Conservation (phyloP, 1,140 invertebrate species). For the Amyelois transitella region DNA sequence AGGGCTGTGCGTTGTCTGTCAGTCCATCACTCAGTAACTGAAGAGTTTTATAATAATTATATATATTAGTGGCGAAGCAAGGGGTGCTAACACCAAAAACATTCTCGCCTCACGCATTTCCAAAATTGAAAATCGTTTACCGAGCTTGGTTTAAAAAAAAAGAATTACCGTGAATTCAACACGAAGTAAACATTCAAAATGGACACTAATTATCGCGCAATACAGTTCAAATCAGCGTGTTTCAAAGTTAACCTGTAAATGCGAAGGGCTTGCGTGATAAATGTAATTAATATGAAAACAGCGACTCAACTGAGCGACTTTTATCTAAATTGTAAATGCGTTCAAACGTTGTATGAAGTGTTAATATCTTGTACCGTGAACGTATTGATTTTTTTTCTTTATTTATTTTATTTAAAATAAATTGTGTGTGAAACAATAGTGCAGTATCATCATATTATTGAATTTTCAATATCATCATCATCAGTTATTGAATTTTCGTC, state of each 20-base stretch:
- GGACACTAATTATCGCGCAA: not conserved
- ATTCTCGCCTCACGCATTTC: not conserved
- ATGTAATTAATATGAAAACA: conserved; percentile 9
- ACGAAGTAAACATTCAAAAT: not conserved
- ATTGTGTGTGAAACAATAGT: not conserved
- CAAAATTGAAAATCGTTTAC: not conserved
- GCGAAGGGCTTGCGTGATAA: conserved; percentile 10
- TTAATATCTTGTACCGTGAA: conserved; percentile 6
- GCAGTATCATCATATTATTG: not conserved
- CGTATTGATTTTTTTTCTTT: not conserved
- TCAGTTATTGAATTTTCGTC: not conserved
- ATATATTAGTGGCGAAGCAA: too few relatives aligned
- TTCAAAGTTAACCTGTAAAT: conserved; percentile 1
- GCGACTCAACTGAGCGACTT: conserved; percentile 7
- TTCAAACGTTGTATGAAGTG: conserved; percentile 7
- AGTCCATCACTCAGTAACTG: too few relatives aligned
- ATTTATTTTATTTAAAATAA: not conserved
- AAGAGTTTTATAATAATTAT: too few relatives aligned
- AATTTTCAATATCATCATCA: not conserved
- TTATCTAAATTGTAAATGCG: conserved; percentile 16
- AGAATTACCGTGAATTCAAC: not conserved
- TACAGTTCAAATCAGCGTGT: not conserved
- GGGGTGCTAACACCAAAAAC: not conserved
- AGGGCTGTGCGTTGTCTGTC: too few relatives aligned
- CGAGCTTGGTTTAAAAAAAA: not conserved